Evolutionary conservation across 2,888 invertebrate genomes (phyloP).

Genomic region (Acanthoscelides obtectus): DNA sequence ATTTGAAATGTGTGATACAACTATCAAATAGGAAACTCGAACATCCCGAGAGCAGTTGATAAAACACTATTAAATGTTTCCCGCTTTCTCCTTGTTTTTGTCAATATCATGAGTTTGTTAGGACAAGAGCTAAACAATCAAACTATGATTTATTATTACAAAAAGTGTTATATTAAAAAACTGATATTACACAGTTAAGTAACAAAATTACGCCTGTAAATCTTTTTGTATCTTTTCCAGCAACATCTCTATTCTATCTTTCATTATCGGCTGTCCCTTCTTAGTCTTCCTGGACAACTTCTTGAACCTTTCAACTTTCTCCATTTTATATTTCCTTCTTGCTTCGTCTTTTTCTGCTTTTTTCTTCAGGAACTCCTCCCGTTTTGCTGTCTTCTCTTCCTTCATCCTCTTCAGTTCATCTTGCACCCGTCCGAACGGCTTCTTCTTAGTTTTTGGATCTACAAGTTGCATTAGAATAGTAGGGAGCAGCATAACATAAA

Average conservation of each 20-base stretch:
- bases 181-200: not conserved
- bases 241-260: slow-evolving; percentile 70
- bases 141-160: no score
- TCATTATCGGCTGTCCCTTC: slow-evolving; percentile 84
- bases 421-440: slow-evolving; percentile 51
- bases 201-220: not conserved
- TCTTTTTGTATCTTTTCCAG: slow-evolving; percentile 66
- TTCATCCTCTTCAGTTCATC: slow-evolving; percentile 53
- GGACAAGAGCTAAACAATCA: no score
- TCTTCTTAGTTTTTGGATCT: slow-evolving; percentile 16
- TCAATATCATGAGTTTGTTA: no score
- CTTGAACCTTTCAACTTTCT: slow-evolving; percentile 66
- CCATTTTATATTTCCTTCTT: slow-evolving; percentile 62
- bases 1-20: no score
- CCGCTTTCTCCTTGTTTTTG: no score
- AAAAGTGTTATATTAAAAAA: no score
- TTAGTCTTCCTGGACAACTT: slow-evolving; percentile 71
- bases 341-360: slow-evolving; percentile 60
- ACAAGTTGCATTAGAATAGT: not conserved
- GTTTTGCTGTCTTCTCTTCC: slow-evolving; percentile 53
- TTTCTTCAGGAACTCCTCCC: slow-evolving; percentile 48
- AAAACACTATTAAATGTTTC: no score
- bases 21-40: no score
- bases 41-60: no score
- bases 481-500: not conserved